These are phyloP conservation scores for Dendropsophus ebraccatus DNA, from an alignment of 2,113 vertebrate species.

Conservation along the genomic window DNA sequence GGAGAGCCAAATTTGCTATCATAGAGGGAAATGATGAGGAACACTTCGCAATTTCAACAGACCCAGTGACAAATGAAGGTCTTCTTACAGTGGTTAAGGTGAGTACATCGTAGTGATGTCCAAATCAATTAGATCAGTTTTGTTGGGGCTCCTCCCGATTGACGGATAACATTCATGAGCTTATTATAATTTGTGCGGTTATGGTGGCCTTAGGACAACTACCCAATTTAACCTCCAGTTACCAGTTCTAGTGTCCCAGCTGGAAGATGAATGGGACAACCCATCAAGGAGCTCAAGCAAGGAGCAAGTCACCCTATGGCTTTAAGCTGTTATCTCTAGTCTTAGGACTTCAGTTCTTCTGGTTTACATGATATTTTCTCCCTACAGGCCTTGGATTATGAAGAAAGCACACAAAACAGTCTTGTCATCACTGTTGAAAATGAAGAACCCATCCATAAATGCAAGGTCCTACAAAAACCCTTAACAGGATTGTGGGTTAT, in stretches of 20 bases:
- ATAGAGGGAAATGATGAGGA: slow-evolving; percentile 41
- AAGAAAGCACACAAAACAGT: not conserved
- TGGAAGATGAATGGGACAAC: not conserved
- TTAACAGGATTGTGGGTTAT: slow-evolving; percentile 3
- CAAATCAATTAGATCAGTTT: not conserved
- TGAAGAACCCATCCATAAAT: slow-evolving; percentile 27
- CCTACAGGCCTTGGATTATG: slow-evolving; percentile 48
- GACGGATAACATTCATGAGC: too few relatives aligned
- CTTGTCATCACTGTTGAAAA: not conserved
- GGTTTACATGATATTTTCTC: not conserved
- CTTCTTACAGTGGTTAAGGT: slow-evolving; percentile 54
- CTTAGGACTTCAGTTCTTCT: not conserved
- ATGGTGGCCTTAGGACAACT: too few relatives aligned
- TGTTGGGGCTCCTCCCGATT: too few relatives aligned
- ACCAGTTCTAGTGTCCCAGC: not conserved
- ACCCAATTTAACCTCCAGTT: too few relatives aligned
- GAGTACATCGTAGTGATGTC: too few relatives aligned
- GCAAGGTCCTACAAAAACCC: slow-evolving; percentile 23
- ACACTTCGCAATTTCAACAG: slow-evolving; percentile 51
- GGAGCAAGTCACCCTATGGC: not conserved
- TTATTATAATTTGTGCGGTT: too few relatives aligned
- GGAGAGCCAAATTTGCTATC: slow-evolving; percentile 50
- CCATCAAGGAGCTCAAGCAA: not conserved
- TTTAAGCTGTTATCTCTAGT: not conserved
- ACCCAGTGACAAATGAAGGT: slow-evolving; percentile 56